phyloP scores from a whole-genome alignment of 2,797 vertebrate species.

The Thripadectes ignobilis region DNA sequence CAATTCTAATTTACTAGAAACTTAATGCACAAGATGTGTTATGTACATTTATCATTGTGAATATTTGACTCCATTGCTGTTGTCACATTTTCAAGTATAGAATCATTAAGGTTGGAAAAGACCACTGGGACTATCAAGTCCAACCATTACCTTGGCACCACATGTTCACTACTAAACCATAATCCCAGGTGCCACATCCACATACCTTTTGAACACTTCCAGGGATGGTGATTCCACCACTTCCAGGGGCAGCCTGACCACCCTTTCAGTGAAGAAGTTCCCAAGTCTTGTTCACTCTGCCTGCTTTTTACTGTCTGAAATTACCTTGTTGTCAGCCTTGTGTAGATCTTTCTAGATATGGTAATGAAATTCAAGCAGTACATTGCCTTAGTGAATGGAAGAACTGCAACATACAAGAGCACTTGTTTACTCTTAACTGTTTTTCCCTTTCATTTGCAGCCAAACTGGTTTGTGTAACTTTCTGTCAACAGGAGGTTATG shows the following conservation, averaged over 20 bases:
- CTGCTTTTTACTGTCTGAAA: not conserved
- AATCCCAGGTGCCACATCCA: not conserved
- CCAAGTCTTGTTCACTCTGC: not conserved
- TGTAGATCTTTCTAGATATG: not conserved
- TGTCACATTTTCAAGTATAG: not conserved
- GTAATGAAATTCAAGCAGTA: not conserved
- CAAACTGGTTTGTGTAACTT: not conserved
- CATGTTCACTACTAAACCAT: not conserved
- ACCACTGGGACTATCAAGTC: not conserved
- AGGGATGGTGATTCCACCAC: not conserved
- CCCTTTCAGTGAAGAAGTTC: not conserved
- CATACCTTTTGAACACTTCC: not conserved
- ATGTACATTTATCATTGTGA: not conserved
- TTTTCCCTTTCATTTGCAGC: not conserved
- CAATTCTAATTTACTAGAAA: not conserved
- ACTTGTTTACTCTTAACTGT: not conserved
- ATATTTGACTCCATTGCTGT: not conserved
- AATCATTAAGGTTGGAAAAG: not conserved
- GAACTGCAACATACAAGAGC: not conserved
- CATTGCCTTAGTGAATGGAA: not conserved
- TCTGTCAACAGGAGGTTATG: not conserved
- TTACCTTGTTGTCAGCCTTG: not conserved
- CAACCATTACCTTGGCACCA: not conserved
- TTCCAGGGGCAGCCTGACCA: not conserved
- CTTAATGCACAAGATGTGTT: not conserved